A percentile compares a stretch with the other conserved stretches of the same genome.
Conservation (phyloP, 2,888 invertebrate species). For the Cremastinae sp. region DNA sequence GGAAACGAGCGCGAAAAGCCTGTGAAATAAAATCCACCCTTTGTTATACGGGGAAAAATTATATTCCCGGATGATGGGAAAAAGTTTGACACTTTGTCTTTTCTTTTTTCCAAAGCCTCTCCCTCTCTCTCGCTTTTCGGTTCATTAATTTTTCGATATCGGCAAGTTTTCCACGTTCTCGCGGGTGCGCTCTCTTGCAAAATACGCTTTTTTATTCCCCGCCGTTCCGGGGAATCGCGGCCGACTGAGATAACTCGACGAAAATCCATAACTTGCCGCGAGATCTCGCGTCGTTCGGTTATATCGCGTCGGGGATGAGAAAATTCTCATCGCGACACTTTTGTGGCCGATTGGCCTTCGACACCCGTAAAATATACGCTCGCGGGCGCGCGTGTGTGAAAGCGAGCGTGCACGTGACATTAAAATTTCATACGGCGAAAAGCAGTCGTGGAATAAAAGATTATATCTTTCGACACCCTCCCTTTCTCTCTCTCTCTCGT, state of each 20-base stretch:
- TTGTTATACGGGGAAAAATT: no score
- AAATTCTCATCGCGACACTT: slow-evolving; percentile 47
- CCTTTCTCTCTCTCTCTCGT: slow-evolving; percentile 14
- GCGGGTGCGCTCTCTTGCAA: no score
- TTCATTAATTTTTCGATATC: background rate
- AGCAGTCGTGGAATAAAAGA: slow-evolving; percentile 41
- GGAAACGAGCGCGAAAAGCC: background rate
- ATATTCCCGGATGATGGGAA: no score
- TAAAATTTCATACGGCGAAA: slow-evolving; percentile 21
- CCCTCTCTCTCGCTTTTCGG: background rate
- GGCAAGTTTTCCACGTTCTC: slow-evolving; percentile 1
- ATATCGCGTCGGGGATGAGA: slow-evolving; percentile 20
- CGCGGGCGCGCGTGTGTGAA: background rate
- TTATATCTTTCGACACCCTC: background rate
- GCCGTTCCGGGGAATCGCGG: background rate
- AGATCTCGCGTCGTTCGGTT: slow-evolving; percentile 12
- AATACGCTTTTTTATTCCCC: no score
- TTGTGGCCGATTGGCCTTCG: slow-evolving; percentile 37
- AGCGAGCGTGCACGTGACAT: slow-evolving; percentile 20
- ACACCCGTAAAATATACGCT: slow-evolving; percentile 30
- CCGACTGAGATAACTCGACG: slow-evolving; percentile 40
- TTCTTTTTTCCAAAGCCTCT: slow-evolving; percentile 3
- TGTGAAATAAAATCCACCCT: slow-evolving; percentile 27
- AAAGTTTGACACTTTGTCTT: no score
- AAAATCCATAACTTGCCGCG: slow-evolving; percentile 45